phyloP scores from a whole-genome alignment of 2,797 vertebrate species.

The Melopsittacus undulatus region DNA sequence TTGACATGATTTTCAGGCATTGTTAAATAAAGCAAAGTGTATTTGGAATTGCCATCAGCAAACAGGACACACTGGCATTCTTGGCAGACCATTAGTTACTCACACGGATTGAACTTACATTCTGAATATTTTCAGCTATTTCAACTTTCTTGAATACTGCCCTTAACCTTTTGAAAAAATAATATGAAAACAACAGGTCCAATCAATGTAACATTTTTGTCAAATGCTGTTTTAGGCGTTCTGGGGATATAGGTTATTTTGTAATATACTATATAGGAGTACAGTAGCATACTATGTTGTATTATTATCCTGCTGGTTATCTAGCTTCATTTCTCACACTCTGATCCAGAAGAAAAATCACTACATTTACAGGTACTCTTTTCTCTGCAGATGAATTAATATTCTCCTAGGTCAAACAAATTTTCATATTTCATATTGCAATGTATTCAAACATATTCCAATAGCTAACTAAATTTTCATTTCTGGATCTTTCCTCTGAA shows the following conservation, averaged over 20 bases:
- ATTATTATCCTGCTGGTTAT: background rate
- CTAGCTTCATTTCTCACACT: background rate
- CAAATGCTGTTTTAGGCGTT: background rate
- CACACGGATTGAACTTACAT: background rate
- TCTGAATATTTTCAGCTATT: background rate
- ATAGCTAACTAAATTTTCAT: background rate
- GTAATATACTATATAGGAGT: fast-evolving
- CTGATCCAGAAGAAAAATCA: background rate
- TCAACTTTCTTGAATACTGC: background rate
- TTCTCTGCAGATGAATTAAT: background rate
- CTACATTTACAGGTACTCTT: background rate
- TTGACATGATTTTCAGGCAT: background rate
- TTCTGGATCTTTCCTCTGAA: background rate
- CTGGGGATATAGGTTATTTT: background rate
- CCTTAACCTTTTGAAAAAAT: background rate
- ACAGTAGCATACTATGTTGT: background rate
- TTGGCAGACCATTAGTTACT: background rate
- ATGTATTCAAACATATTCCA: background rate
- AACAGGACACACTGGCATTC: background rate
- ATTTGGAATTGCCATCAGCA: background rate
- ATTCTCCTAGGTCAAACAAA: background rate
- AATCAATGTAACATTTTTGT: background rate
- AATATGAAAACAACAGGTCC: background rate
- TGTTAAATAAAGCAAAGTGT: background rate
- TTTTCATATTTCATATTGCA: background rate